Base-by-base conservation (phyloP, 2,888 invertebrate genomes). In the Orchesella flavescens region DNA sequence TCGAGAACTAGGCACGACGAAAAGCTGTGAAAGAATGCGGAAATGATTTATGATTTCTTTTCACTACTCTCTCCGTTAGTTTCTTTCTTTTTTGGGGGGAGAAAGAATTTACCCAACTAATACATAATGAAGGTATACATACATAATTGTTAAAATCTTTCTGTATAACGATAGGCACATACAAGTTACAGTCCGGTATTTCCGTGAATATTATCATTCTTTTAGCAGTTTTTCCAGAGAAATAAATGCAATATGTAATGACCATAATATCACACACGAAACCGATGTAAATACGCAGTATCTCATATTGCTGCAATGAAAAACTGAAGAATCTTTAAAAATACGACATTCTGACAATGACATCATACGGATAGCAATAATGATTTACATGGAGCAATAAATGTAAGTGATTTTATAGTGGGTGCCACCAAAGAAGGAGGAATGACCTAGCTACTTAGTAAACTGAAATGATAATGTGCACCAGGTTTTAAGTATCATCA, bases 321-420 rank as follows among this genome's bases (percentile, higher is more conserved):
- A 23, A 72, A 59, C 46, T 72, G 17, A 17, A 24, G 15, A 72
- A 19, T 43, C 34, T 34, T 34, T 34, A 57, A 34, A 2, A 59
- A 24, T 72, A n/a, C n/a, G 72, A 72, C 72, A 72, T 57, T 57
- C 24, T 72, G 72, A 72, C 72, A 72, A 72, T 34, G 43, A 17
- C n/a, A 53, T 53, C 19, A 21, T 34, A 34, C n/a, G 34, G 34
- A 21, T 23, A 72, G 43, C 46, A 53, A 69, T 69, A 72, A 72
- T 72, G 72, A 72, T 72, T 72, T 72, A 72, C 72, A 57, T 72
- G 72, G 44, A 13, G 72, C 43, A 43, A 72, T 72, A 72, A 72
- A 71, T 66, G 66, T 15, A 44, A 61, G 24, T 34, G 34, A 34
- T 34, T n/a, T 17, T 53, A 34, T 34, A 34, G 34, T 53, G n/a